These are phyloP conservation scores for Poicephalus meyeri DNA, from an alignment of 2,113 vertebrate species.

Conservation along the genomic window DNA sequence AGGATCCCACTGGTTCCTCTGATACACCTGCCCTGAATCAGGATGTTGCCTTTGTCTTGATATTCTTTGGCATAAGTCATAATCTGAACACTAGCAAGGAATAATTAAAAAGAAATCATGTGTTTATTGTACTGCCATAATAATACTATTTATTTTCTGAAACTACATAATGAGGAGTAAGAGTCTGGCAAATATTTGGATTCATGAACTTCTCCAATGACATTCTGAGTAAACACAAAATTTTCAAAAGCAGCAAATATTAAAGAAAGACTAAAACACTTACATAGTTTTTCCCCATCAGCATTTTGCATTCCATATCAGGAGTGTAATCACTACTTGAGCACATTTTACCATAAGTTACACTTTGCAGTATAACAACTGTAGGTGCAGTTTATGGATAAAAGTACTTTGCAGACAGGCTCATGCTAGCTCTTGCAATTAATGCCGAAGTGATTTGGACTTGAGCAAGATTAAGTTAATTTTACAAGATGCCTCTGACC, in stretches of 20 bases:
- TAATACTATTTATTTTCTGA: neutral
- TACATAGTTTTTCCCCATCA: neutral
- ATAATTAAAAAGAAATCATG: neutral
- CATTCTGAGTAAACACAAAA: neutral
- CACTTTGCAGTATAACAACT: neutral
- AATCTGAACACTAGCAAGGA: slow-evolving; percentile 84
- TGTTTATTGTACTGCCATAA: neutral
- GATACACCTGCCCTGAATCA: slow-evolving; percentile 77
- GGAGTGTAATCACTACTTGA: neutral
- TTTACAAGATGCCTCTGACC: neutral
- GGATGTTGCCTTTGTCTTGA: slow-evolving; percentile 84
- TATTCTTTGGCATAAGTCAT: slow-evolving; percentile 83
- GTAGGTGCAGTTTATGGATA: neutral
- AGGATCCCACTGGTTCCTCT: slow-evolving; percentile 80
- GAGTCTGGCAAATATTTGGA: neutral
- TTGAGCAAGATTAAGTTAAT: neutral
- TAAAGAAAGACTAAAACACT: neutral
- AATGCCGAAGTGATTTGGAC: neutral
- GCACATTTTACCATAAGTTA: neutral
- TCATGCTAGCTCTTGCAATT: neutral
- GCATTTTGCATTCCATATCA: neutral
- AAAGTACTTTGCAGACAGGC: neutral
- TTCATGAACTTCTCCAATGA: neutral
- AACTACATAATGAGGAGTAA: neutral
- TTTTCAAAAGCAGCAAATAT: neutral